These are phyloP conservation scores for Lasioglossum vierecki DNA, from an alignment of 2,888 invertebrate species.

Conservation along the genomic window DNA sequence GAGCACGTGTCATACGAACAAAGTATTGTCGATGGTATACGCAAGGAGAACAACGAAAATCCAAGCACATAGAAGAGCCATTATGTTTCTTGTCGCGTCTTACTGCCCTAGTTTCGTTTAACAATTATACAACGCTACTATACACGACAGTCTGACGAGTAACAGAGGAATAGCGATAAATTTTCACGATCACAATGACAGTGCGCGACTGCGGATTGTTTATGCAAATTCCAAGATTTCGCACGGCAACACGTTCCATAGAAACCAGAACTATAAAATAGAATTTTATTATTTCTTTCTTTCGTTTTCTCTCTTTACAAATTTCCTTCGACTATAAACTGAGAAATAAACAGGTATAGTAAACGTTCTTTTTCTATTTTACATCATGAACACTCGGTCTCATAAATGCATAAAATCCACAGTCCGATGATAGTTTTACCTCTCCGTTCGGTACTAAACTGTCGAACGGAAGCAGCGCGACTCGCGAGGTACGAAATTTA, in stretches of 20 bases:
- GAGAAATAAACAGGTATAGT: background rate
- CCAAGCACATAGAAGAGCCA: constrained; percentile 12
- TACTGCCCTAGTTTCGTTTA: constrained; percentile 20
- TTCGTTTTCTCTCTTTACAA: background rate
- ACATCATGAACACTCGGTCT: background rate
- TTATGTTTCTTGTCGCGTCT: background rate
- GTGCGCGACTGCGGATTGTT: background rate
- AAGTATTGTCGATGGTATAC: constrained; percentile 37
- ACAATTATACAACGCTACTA: constrained; percentile 30
- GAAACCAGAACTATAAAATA: background rate
- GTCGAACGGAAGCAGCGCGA: constrained; percentile 14
- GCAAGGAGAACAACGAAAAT: constrained; percentile 47
- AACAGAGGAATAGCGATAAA: constrained; percentile 24
- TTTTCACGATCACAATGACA: constrained; percentile 21
- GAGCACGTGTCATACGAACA: constrained; percentile 10
- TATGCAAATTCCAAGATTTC: background rate
- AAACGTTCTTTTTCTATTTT: background rate
- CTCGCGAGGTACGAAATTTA: constrained; percentile 24
- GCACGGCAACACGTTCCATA: background rate
- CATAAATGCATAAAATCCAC: background rate
- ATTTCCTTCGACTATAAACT: background rate
- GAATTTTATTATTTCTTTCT: background rate
- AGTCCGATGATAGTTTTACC: background rate
- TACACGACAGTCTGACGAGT: constrained; percentile 20
- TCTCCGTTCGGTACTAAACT: background rate